phyloP scores from a whole-genome alignment of 2,113 vertebrate species.

The Sapayoa aenigma region DNA sequence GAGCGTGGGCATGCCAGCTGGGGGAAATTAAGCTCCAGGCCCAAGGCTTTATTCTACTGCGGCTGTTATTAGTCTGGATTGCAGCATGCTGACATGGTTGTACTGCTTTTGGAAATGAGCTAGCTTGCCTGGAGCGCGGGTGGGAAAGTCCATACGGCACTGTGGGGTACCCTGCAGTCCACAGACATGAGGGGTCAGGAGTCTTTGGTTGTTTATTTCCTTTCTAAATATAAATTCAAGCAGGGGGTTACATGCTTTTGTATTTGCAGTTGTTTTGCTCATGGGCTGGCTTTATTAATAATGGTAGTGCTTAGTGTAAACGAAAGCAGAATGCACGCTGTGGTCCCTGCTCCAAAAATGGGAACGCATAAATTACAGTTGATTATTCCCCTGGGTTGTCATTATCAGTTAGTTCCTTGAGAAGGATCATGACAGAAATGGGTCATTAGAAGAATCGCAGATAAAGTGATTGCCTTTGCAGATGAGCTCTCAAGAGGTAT shows the following conservation, averaged over 20 bases:
- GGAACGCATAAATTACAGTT: conserved; percentile 2
- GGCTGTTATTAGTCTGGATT: conserved; percentile 23
- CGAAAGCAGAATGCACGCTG: background rate
- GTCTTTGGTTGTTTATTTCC: conserved; percentile 25
- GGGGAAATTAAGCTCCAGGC: conserved; percentile 41
- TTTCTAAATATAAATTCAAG: conserved; percentile 36
- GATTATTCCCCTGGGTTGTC: conserved; percentile 59
- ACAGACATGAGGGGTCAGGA: background rate
- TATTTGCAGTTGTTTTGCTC: background rate
- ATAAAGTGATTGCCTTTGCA: conserved; percentile 57
- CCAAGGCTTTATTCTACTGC: conserved; percentile 4
- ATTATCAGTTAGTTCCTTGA: conserved; percentile 46
- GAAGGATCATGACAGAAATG: conserved; percentile 58
- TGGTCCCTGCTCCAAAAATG: background rate
- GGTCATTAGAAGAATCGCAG: conserved; percentile 31
- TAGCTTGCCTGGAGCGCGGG: background rate
- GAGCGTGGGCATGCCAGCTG: conserved; percentile 21
- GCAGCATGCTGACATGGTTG: conserved; percentile 10
- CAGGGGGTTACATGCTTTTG: background rate
- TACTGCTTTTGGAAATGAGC: conserved; percentile 34
- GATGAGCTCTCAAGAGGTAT: conserved; percentile 30
- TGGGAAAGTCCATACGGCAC: background rate
- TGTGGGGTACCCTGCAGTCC: background rate
- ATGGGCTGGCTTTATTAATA: background rate
- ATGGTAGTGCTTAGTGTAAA: background rate